These are phyloP conservation scores for Zophobas atratus DNA, from an alignment of 1,140 invertebrate genomes.

Conservation along the genomic window DNA sequence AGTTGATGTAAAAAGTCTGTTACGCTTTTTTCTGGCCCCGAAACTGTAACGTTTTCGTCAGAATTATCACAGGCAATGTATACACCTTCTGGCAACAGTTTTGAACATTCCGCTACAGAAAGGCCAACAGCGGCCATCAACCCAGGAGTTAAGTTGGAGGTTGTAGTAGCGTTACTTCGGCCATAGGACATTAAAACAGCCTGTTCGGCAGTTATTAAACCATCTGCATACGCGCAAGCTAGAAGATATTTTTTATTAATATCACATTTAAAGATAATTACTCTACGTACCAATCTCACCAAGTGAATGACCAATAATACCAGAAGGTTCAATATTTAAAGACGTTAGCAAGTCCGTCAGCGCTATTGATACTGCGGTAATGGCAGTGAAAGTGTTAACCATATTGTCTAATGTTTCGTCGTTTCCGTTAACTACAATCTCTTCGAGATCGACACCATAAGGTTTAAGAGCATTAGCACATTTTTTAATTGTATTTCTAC, in stretches of 20 bases:
- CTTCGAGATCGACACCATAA: too few relatives aligned
- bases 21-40: conserved; percentile 82
- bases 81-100: conserved; percentile 76
- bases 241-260: conserved; percentile 35
- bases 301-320: too few relatives aligned
- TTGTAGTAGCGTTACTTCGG: conserved; percentile 85
- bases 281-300: too few relatives aligned
- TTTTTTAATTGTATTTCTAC: too few relatives aligned
- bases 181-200: conserved; percentile 87
- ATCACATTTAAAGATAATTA: too few relatives aligned
- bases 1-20: conserved; percentile 78
- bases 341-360: too few relatives aligned
- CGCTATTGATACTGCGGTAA: too few relatives aligned
- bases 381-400: too few relatives aligned
- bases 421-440: too few relatives aligned
- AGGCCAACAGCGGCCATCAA: conserved; percentile 87
- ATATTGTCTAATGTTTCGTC: too few relatives aligned
- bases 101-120: conserved; percentile 67
- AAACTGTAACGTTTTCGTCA: conserved; percentile 86
- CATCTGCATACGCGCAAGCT: conserved; percentile 92
- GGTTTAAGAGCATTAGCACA: too few relatives aligned
- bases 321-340: too few relatives aligned
- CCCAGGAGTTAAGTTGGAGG: conserved; percentile 81
- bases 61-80: conserved; percentile 90
- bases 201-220: conserved; percentile 85